Base-by-base conservation (phyloP, 2,113 vertebrate species). In the Alces alces region DNA sequence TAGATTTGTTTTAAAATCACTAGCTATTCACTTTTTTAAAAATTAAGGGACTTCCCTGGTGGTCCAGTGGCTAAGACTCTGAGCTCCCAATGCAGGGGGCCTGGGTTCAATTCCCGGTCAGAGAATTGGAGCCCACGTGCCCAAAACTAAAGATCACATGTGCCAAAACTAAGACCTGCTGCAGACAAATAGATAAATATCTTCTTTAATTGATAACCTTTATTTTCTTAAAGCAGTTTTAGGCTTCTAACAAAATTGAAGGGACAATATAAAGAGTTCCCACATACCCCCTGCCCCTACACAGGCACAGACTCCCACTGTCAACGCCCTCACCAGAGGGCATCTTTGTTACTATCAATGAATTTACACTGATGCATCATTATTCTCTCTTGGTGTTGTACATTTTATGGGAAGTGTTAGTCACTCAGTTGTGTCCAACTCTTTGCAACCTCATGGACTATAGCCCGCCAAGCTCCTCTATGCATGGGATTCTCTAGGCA, bases 291-390 rank as follows among this genome's bases (percentile, higher is more conserved):
- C 14, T 23, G 27, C 28, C 39, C 25, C 30, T 23, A 25, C 64
- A 70, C 8, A 47, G 33, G 33, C 61, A 36, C 30, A 17, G 47
- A 39, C 30, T 50, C 7, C 27, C 55, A 19, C 30, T 33, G 1
- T 11, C 36, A 39, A 9, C 33, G 25, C 0, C 16, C n/a, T 36
- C 47, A 23, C 33, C 13, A 23, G 57, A 80, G 23, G 15, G 16
- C 11, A 25, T 27, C 7, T 50, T 66, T 23, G 21, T 45, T 52
- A 73, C 64, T 50, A 12, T 50, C 6, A 4, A 5, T 3, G 39
- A 23, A 27, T 9, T 6, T 43, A 4, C 43, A n/a, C 6, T 4
- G 14, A 52, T n/a, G 47, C 8, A 12, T 12, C 19, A 2, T 10
- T 28, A 45, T 12, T 85, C 54, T 27, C 8, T 57, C n/a, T 84